Base-by-base conservation (phyloP, 2,797 vertebrate species). In the Tenualosa thibaudeaui region DNA sequence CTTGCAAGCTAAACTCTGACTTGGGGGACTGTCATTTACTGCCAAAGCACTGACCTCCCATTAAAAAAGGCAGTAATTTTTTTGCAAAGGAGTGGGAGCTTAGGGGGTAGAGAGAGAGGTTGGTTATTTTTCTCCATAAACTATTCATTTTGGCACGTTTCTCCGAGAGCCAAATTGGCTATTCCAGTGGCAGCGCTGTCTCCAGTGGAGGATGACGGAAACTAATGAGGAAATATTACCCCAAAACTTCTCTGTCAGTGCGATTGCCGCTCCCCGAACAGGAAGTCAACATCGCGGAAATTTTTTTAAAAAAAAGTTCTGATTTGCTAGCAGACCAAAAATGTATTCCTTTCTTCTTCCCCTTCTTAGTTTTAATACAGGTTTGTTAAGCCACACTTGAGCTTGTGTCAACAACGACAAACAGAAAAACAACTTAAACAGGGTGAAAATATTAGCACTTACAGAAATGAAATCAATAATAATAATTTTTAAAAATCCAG, bases 201-300 rank as follows among this genome's bases (percentile, higher is more conserved):
- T 93, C 92, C 92, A 93, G 90, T 62, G 50, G 90, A 94, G 94
- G 92, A 93, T 94, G 91, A 93, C 93, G 88, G 91, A 92, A 94
- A 93, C 93, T 94, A 94, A 95, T 94, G 93, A 95, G 94, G 92
- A 95, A 94, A 93, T 94, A 94, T 95, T 93, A 95, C 92, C 91
- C 90, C 89, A 24, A 85, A 89, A 51, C 50, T 51, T 93, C 91
- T 91, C 90, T 88, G 90, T 92, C 90, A 89, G 89, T 90, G 92
- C 90, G 88, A 87, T 91, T 92, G 90, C 86, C 88, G 91, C 93
- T 89, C 13, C 17, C 68, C 31, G 17, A 3, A 2, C 86, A 89
- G 87, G 85, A 46, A 91, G 90, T 93, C 92, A 92, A 94, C 92
- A 94, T 91, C 26, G 49, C 86, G 89, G n/a, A n/a, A n/a, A n/a